Base-by-base conservation (phyloP, 1,140 invertebrate species). In the Drosophila watanabei region DNA sequence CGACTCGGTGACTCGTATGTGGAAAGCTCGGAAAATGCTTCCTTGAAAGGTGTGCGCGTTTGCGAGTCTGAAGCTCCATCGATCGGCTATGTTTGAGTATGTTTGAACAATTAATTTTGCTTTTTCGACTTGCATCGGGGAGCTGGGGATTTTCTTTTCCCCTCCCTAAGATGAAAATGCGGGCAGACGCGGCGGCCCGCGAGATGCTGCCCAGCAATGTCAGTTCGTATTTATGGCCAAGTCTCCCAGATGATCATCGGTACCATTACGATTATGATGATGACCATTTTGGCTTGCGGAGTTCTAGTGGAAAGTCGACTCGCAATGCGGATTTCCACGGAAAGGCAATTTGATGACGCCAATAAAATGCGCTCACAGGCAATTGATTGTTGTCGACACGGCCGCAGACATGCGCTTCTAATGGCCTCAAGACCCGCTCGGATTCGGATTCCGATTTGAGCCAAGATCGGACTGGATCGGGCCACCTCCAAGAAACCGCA, bases 51-150 rank as follows among this genome's bases (percentile, higher is more conserved):
- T 79, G 65, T 48, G 43, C 41, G 35, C 49, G n/a, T n/a, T n/a
- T n/a, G 32, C 41, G 54, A 43, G 54, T 24, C 24, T 24, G 24
- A 24, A 24, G n/a, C 20, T 43, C 14, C 58, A 57, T 39, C 58
- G 35, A 39, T 18, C 32, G 59, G 20, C 52, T 79, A 78, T 86
- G 82, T 85, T 81, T 76, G 79, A 82, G 83, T 87, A 78, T 90
- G 87, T 75, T 89, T 86, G 69, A 86, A 89, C 85, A 89, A 89
- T 89, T 89, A 89, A 89, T 90, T 86, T 90, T 90, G 79, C 82
- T 90, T 89, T 89, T 89, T 79, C 66, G 84, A 81, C 68, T 52
- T 33, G 49, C 68, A 16, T 46, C 51, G 62, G 73, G 62, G 60
- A 76, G 63, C 60, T 79, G 75, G 75, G 72, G 64, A 81, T 78